Base-by-base conservation (phyloP, 37 sponge, comb jelly and placozoan species). In the Spongia lamella region DNA sequence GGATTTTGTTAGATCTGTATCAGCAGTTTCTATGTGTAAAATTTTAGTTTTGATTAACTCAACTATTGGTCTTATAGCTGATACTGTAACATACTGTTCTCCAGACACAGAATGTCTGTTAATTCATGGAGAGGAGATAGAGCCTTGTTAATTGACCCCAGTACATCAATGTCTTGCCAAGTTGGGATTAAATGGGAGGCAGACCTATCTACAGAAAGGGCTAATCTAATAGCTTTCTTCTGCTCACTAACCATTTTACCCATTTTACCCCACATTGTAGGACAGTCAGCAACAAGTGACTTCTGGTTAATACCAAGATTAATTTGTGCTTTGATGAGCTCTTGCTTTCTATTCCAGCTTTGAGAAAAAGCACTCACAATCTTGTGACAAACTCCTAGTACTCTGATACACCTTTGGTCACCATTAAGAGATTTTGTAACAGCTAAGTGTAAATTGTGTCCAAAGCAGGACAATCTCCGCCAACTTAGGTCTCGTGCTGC, bases 151-250 rank as follows among this genome's bases (percentile, higher is more conserved):
- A 74, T 58, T 31, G 75, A 37, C 16, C 9, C n/a, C 1, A 75
- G 63, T 0, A 75, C 76, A 38, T 75, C 76, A 56, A 61, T 36
- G 25, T 75, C 63, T 17, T 61, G 62, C 76, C 76, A 75, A n/a
- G 47, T 61, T 16, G 63, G 40, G 47, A 75, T 17, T 13, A 75
- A 30, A 26, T 75, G 53, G 54, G 56, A 71, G 16, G 17, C 19
- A 5, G 15, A 31, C 20, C 56, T 29, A 25, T 71, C 72, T 24
- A 25, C 24, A 14, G 50, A 43, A 7, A 61, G 63, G 24, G 62
- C 76, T 19, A 19, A 26, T 24, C 63, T 24, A 36, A 75, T 19
- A 1, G 63, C 63, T 61, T 36, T 33, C 34, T 66, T 32, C 56
- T 77, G 78, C 65, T 77, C 67, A 31, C 53, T 11, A 51, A 77